Evolutionary conservation across 2,888 invertebrate genomes (phyloP), one percentile per base, ranked within the genome.

Genomic region (Galeruca laticollis): DNA sequence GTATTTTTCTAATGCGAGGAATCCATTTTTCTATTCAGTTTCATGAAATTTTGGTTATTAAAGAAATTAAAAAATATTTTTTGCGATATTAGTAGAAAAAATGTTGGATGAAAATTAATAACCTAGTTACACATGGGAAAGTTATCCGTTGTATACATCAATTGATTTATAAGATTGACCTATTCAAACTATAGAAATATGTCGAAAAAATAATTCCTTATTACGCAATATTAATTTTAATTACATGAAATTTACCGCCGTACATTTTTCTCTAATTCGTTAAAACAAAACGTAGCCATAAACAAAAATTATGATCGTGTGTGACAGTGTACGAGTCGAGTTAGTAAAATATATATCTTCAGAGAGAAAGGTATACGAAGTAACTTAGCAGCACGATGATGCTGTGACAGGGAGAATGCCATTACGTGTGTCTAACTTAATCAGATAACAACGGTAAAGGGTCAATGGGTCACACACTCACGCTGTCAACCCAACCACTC

Each of bases 371-470:
- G 68, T 70, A 71, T 68, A 70, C 73, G 76, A 78, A 69, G 75
- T 35, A 15, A 18, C 6, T 18, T n/a, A 57, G 20, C 10, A 68
- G 61, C 68, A 71, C 72, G 76, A 77, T 68, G 76, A 77, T 73
- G 74, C 77, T 77, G 73, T 78, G 78, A 78, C 78, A 78, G 69
- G 74, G 73, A 80, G 84, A 84, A 84, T 84, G 84, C 84, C 83
- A 84, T 84, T 84, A 84, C 82, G 82, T 82, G 82, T 83, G 83
- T 82, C 80, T 78, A 57, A 76, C 79, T 77, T 75, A 78, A 85
- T 85, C 85, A 81, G 85, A 85, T 85, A 84, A 83, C 80, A 75
- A 77, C 78, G 79, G 74, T 74, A 74, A 75, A 74, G 79, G 83
- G 83, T 83, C 82, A 81, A 8, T 63, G 82, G 83, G 84, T 83